Evolutionary conservation across 64 coral and sea anemone genomes (phyloP).

Genomic region (Acropora yongei): DNA sequence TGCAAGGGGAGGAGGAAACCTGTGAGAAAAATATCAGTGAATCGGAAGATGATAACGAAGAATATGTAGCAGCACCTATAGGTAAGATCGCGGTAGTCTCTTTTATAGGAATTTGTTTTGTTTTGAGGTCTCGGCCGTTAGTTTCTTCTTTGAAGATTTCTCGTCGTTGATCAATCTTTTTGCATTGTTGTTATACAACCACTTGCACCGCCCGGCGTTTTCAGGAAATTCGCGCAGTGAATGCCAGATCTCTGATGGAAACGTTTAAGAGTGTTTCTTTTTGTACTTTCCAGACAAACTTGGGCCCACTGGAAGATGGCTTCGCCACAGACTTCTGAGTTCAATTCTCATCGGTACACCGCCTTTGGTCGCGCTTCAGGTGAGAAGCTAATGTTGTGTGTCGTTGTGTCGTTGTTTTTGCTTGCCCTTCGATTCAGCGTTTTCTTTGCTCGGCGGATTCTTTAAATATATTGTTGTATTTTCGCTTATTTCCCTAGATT

Average conservation of each 20-base stretch:
- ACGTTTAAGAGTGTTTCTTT: neutral
- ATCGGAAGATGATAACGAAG: constrained; percentile 53
- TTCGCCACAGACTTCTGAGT: constrained; percentile 80
- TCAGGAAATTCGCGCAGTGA: neutral
- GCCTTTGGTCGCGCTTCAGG: constrained; percentile 79
- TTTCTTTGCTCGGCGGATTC: neutral
- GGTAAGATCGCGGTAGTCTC: constrained; percentile 22
- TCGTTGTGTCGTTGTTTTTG: too few species aligned
- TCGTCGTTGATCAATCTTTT: neutral
- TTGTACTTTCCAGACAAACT: constrained; percentile 68
- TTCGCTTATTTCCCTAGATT: neutral
- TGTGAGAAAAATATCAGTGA: constrained; percentile 65
- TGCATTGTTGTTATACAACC: neutral
- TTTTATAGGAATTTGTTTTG: neutral
- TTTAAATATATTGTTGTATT: neutral
- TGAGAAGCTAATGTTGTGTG: neutral
- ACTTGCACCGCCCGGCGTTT: neutral
- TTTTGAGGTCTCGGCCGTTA: neutral
- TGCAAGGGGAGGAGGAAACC: constrained; percentile 40
- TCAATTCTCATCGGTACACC: constrained; percentile 79
- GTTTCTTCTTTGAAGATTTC: constrained; percentile 11
- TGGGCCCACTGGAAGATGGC: constrained; percentile 78
- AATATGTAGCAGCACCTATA: constrained; percentile 78
- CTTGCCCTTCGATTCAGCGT: neutral
- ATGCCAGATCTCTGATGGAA: neutral